A percentile compares a stretch with the other conserved stretches of the same genome.
phyloP scores from a whole-genome alignment of 92 coral and sea anemone genomes.

The Phenganax stokvisi region DNA sequence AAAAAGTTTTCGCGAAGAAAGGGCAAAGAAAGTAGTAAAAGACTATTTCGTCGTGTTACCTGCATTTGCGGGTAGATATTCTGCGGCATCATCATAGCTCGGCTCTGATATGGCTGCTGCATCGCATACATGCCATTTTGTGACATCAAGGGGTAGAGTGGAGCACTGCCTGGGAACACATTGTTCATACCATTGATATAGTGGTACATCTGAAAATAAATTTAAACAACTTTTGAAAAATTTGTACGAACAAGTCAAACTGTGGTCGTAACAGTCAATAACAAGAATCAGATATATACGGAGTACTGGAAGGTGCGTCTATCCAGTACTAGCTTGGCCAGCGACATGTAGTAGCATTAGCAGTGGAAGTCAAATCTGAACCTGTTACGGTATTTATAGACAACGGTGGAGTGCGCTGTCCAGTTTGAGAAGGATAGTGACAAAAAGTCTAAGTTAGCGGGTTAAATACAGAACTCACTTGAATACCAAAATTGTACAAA shows the following conservation, averaged over 20 bases:
- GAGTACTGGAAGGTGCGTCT: no score
- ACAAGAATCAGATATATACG: no score
- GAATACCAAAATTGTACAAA: constrained; percentile 69
- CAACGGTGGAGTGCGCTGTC: no score
- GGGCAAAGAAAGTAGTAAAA: no score
- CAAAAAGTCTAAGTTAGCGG: background rate
- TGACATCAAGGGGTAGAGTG: constrained; percentile 16
- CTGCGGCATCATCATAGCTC: constrained; percentile 21
- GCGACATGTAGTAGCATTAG: background rate
- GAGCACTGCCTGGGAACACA: constrained; percentile 11
- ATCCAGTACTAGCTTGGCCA: no score
- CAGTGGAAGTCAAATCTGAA: background rate
- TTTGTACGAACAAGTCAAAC: background rate
- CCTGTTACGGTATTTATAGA: background rate
- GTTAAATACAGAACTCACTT: constrained; percentile 36
- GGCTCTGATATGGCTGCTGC: constrained; percentile 33
- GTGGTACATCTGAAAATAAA: constrained; percentile 11
- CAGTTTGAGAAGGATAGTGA: no score
- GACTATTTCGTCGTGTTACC: constrained; percentile 5
- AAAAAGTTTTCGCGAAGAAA: no score
- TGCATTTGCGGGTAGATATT: constrained; percentile 31
- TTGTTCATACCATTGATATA: constrained; percentile 27
- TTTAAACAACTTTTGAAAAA: background rate
- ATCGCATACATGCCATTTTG: constrained; percentile 30
- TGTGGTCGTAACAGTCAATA: no score